A percentile compares a stretch with the other conserved stretches of the same genome.
Evolutionary conservation across 2,888 invertebrate genomes (phyloP).

Genomic region (Acanthococcus lagerstroemiae): DNA sequence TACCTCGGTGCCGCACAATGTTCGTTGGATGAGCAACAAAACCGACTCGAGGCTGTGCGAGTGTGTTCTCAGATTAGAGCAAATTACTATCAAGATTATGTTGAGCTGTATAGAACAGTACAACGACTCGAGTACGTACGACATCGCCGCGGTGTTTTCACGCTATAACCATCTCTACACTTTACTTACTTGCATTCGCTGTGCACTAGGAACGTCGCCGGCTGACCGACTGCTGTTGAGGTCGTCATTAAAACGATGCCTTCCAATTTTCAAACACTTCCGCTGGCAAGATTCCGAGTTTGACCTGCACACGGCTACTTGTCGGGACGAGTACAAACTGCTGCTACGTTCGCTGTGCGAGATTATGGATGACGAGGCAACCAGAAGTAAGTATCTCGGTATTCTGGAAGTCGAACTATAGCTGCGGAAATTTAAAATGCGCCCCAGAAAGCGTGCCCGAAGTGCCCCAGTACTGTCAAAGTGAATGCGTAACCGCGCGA

Average conservation of each 20-base stretch:
- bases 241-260: not conserved
- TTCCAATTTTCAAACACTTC: constrained; percentile 2
- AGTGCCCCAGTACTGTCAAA: too few relatives aligned
- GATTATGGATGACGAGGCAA: not conserved
- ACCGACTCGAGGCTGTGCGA: constrained; percentile 17
- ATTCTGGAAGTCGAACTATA: not conserved
- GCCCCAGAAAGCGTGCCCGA: not conserved
- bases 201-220: not conserved
- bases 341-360: not conserved
- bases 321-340: constrained; percentile 8
- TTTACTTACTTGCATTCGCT: not conserved
- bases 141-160: too few relatives aligned
- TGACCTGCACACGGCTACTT: constrained; percentile 1
- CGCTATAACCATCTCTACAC: not conserved
- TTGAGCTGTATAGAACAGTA: constrained; percentile 1
- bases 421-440: not conserved
- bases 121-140: not conserved
- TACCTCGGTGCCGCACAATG: not conserved
- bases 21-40: constrained; percentile 12
- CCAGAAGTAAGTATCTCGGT: constrained; percentile 6
- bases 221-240: not conserved
- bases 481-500: too few relatives aligned
- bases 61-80: constrained; percentile 19
- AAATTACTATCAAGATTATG: constrained; percentile 2
- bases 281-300: constrained; percentile 14